Base-by-base conservation (phyloP, 2,888 invertebrate species). In the Marasmarcha lunaedactyla region DNA sequence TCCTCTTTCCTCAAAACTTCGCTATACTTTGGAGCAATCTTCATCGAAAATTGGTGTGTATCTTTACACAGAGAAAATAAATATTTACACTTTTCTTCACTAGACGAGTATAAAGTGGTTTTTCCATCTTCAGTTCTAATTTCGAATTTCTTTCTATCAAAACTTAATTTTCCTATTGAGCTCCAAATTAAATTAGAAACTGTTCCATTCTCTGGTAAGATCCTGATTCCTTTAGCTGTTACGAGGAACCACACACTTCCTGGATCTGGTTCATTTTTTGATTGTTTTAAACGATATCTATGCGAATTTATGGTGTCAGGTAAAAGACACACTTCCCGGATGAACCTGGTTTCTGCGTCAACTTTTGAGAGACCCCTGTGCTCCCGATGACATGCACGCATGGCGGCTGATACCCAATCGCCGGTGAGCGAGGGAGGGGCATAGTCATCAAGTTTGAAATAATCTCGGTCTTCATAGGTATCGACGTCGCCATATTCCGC, bases 131-230 rank as follows among this genome's bases (percentile, higher is more conserved):
- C 92, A 7, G 95, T 93, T 46, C 95, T 90, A 56, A 98, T 95
- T 79, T 97, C 97, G 74, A 98, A 97, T 76, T 97, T 98, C 78
- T 97, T 97, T 60, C 96, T 89, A 87, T 98, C 97, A 71, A 97
- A 98, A 69, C 94, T 94, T 12, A 98, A 84, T 78, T 97, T 97
- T 47, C 94, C 95, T 47, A 98, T 98, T 54, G 94, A 93, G 57
- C 95, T 93, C 98, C 98, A 98, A 42, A 94, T 89, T 63, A 97
- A 97, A 49, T 92, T 91, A 20, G 92, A 90, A 42, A 91, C 87
- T 30, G 81, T 70, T 34, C 85, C 81, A 50, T 87, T 86, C 63
- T 90, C 90, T 15, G 90, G 88, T 51, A 94, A 90, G 49, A 97
- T 92, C 73, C 94, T 92, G 43, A 98, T 90, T 39, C 97, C 97